phyloP scores from a whole-genome alignment of 2,888 invertebrate genomes.

The Marasmarcha lunaedactyla region DNA sequence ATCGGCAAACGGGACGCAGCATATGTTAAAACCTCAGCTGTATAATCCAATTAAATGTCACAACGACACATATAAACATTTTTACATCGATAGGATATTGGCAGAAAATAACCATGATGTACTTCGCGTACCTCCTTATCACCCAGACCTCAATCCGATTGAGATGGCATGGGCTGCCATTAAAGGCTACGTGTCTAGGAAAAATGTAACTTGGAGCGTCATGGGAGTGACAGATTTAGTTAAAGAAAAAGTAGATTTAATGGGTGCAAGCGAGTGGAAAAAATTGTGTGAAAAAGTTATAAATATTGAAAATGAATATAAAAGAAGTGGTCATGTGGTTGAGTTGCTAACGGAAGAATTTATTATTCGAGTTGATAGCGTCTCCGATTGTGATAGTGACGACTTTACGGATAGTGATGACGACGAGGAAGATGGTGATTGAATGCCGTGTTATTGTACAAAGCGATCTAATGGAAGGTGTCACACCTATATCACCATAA shows the following conservation, averaged over 20 bases:
- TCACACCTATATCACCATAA: no score
- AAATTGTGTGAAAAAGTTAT: slow-evolving; percentile 13
- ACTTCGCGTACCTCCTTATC: slow-evolving; percentile 8
- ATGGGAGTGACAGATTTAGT: slow-evolving; percentile 12
- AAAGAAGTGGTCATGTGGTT: no score
- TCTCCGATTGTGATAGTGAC: no score
- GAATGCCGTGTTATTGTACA: no score
- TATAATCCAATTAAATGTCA: slow-evolving; percentile 7
- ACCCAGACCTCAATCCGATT: slow-evolving; percentile 11
- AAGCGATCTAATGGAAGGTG: no score
- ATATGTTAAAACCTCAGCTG: slow-evolving; percentile 8
- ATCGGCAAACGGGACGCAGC: no score
- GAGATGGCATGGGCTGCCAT: slow-evolving; percentile 11
- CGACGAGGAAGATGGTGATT: no score
- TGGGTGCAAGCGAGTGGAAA: slow-evolving; percentile 15
- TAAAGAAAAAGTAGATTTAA: slow-evolving; percentile 14
- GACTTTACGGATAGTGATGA: no score
- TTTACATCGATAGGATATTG: slow-evolving; percentile 9
- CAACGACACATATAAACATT: slow-evolving; percentile 8
- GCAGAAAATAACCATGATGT: slow-evolving; percentile 8
- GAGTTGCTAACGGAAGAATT: no score
- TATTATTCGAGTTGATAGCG: no score
- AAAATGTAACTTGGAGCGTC: slow-evolving; percentile 10
- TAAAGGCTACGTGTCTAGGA: slow-evolving; percentile 8
- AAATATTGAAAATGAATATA: no score